A percentile compares a stretch with the other conserved stretches of the same genome.
Evolutionary conservation across 2,888 invertebrate genomes (phyloP).

Genomic region (Rutpela maculata): DNA sequence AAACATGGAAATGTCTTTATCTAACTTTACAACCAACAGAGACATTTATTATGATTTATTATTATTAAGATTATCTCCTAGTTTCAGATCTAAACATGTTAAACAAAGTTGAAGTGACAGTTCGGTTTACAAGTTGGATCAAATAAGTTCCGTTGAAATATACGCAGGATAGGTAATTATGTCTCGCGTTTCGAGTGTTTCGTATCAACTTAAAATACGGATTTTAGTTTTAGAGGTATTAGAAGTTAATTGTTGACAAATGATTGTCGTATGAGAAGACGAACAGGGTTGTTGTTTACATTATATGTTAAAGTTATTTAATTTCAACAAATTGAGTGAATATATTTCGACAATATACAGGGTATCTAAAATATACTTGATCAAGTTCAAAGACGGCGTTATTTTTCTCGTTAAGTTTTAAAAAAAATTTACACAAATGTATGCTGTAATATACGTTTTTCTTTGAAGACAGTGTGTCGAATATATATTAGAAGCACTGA

Average conservation of each 20-base stretch:
- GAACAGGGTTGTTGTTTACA: background rate
- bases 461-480: too few relatives aligned
- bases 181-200: background rate
- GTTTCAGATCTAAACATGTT: constrained; percentile 34
- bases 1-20: constrained; percentile 36
- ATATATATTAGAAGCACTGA: too few relatives aligned
- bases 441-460: too few relatives aligned
- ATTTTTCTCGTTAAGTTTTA: too few relatives aligned
- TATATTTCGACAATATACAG: too few relatives aligned
- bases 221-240: background rate
- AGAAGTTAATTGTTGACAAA: background rate
- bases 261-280: background rate
- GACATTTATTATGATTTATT: constrained; percentile 41
- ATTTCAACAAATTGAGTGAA: too few relatives aligned
- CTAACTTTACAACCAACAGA: constrained; percentile 39
- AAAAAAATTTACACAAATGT: too few relatives aligned
- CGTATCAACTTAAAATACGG: background rate
- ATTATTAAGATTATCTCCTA: constrained; percentile 37
- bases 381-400: too few relatives aligned
- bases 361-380: too few relatives aligned
- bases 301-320: too few relatives aligned
- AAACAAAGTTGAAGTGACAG: constrained; percentile 39
- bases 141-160: constrained; percentile 16
- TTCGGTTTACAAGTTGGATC: constrained; percentile 26
- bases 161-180: constrained; percentile 3